These are phyloP conservation scores for Diglossa brunneiventris DNA, from an alignment of 2,113 vertebrate species.

Conservation along the genomic window DNA sequence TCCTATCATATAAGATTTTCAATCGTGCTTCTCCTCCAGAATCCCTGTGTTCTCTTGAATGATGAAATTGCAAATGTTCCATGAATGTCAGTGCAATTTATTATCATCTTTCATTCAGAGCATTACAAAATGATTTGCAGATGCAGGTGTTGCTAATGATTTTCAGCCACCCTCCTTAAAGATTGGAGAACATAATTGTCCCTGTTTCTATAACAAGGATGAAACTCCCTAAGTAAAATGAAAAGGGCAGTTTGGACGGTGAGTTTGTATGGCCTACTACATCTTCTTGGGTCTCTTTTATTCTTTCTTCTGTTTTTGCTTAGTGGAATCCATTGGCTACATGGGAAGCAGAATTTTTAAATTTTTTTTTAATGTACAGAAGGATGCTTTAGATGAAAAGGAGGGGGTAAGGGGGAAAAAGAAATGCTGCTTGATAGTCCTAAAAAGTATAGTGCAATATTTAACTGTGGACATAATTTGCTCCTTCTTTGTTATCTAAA, in stretches of 20 bases:
- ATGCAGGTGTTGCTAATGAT: constrained; percentile 61
- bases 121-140: constrained; percentile 61
- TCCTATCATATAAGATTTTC: constrained; percentile 40
- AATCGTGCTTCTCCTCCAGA: not conserved
- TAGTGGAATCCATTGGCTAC: not conserved
- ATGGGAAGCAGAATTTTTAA: not conserved
- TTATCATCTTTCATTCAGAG: constrained; percentile 54
- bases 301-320: not conserved
- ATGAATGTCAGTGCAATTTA: constrained; percentile 63
- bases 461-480: not conserved
- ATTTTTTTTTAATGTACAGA: not conserved
- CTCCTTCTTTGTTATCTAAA: not conserved
- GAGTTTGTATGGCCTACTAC: not conserved
- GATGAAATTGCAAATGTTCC: constrained; percentile 57
- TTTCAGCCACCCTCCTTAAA: constrained; percentile 40
- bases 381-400: not conserved
- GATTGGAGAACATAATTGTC: not conserved
- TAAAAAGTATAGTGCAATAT: not conserved
- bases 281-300: not conserved
- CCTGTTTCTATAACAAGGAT: constrained; percentile 26
- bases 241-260: constrained; percentile 1
- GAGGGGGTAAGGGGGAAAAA: not conserved
- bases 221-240: constrained; percentile 8
- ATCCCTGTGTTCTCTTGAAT: constrained; percentile 48
- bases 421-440: not conserved